Evolutionary conservation across 2,113 vertebrate species (phyloP).

Genomic region (Coturnix japonica): DNA sequence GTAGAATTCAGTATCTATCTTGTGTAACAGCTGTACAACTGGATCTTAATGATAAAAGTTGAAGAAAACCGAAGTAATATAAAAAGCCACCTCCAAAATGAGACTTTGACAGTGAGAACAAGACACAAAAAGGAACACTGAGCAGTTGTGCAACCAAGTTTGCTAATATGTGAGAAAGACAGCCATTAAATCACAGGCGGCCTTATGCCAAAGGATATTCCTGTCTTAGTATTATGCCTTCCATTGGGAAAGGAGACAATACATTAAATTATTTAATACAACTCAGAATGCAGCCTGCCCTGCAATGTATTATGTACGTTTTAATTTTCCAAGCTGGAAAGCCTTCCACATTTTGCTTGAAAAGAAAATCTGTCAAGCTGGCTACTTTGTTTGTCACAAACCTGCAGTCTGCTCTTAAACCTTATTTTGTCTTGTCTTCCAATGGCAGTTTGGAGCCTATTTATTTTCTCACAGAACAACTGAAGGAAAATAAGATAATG

Average conservation of each 20-base stretch:
- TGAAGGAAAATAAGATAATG: not conserved
- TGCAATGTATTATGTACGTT: not conserved
- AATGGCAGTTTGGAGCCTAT: not conserved
- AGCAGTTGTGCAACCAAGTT: not conserved
- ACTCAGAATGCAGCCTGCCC: fast-evolving
- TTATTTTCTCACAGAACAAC: not conserved
- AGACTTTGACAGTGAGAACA: not conserved
- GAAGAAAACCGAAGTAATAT: conserved; percentile 11
- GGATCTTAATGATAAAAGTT: conserved; percentile 32
- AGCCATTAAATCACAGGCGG: not conserved
- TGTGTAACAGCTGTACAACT: conserved; percentile 31
- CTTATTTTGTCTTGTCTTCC: not conserved
- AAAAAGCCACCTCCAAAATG: conserved; percentile 38
- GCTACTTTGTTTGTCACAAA: not conserved
- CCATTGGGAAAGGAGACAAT: not conserved
- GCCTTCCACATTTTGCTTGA: not conserved
- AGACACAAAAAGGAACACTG: not conserved
- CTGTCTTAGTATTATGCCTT: not conserved
- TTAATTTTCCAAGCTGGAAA: not conserved
- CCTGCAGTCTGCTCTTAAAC: not conserved
- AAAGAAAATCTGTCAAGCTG: not conserved
- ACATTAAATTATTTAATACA: not conserved
- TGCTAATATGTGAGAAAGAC: not conserved
- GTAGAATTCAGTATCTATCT: conserved; percentile 1
- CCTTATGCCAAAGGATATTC: not conserved